phyloP scores from a whole-genome alignment of 2,797 vertebrate genomes.

The Hemitrygon akajei region DNA sequence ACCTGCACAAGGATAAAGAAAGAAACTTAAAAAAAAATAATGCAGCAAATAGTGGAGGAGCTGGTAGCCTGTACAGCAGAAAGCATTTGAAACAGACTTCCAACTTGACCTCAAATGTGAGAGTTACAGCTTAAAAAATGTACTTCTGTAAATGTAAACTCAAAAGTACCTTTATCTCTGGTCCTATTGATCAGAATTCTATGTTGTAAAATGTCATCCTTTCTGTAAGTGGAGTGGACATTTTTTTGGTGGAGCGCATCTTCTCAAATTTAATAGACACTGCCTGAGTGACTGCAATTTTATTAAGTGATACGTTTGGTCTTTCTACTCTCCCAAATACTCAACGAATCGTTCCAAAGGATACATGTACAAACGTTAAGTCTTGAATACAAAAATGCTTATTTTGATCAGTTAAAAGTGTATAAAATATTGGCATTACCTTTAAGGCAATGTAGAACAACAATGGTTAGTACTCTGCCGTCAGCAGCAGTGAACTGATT shows the following conservation, averaged over 20 bases:
- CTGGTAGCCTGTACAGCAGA: slow-evolving; percentile 6
- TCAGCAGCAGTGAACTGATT: background rate
- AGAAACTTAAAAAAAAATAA: background rate
- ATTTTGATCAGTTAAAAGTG: slow-evolving; percentile 53
- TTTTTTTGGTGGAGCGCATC: background rate
- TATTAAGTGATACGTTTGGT: slow-evolving; percentile 2
- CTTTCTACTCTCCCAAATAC: background rate
- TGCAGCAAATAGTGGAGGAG: background rate
- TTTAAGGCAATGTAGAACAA: slow-evolving; percentile 56
- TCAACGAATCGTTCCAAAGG: slow-evolving; percentile 25
- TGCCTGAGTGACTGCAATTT: background rate
- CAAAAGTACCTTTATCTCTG: slow-evolving; percentile 11
- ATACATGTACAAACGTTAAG: slow-evolving; percentile 41
- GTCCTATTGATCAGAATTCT: background rate
- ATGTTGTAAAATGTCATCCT: background rate
- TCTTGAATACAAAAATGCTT: slow-evolving; percentile 53
- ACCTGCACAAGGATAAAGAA: background rate
- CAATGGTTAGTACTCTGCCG: slow-evolving; percentile 37
- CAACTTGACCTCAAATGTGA: background rate
- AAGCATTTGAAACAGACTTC: background rate
- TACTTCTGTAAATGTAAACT: background rate
- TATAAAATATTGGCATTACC: slow-evolving; percentile 54
- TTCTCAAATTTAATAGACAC: background rate
- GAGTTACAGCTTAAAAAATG: background rate
- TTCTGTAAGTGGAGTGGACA: background rate